phyloP scores from a whole-genome alignment of 2,113 vertebrate species.

The Telmatochromis sp. region DNA sequence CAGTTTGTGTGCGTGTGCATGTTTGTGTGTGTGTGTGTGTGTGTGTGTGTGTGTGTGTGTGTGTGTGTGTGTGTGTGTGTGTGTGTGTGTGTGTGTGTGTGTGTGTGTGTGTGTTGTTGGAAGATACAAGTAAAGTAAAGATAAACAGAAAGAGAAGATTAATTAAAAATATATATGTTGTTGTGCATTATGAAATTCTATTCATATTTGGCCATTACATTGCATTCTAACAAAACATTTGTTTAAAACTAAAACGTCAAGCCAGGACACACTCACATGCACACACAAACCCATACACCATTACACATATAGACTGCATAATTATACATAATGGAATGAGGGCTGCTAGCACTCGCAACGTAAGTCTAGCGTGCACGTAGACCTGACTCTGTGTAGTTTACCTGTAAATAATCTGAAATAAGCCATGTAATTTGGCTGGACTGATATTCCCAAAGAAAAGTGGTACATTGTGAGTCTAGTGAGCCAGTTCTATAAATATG shows the following conservation, averaged over 20 bases:
- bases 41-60: background rate
- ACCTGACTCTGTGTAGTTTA: background rate
- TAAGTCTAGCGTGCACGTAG: slow-evolving; percentile 19
- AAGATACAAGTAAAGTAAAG: background rate
- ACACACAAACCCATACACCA: background rate
- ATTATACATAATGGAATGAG: slow-evolving; percentile 8
- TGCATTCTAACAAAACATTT: background rate
- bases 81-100: background rate
- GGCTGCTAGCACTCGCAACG: background rate
- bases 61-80: background rate
- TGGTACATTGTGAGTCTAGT: background rate
- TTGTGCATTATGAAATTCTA: background rate
- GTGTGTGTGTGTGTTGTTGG: background rate
- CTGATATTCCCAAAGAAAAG: background rate
- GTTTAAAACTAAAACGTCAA: background rate
- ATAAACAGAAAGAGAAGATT: background rate
- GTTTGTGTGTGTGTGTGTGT: background rate
- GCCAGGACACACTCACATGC: background rate
- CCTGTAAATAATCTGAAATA: slow-evolving; percentile 30
- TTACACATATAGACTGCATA: slow-evolving; percentile 7
- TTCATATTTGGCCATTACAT: background rate
- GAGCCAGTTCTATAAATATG: background rate
- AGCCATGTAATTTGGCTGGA: background rate
- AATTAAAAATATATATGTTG: background rate
- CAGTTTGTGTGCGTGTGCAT: background rate